Evolutionary conservation across 2,888 invertebrate species (phyloP), one percentile per base, ranked within the genome.

Genomic region (Latrodectus elegans): DNA sequence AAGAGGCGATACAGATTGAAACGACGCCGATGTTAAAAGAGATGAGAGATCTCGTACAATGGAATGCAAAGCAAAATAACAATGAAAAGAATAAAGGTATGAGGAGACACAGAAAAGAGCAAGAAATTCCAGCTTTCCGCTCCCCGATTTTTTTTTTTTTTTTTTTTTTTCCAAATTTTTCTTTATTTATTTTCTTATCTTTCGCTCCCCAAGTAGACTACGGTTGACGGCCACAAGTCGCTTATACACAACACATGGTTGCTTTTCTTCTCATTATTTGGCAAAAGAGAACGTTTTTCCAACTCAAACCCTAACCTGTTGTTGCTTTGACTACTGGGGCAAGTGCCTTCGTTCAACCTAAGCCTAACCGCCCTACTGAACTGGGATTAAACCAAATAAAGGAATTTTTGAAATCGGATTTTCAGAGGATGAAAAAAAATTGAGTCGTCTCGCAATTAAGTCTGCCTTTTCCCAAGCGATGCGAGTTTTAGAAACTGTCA

Each of bases 191-290:
- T 65, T 4, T 8, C 26, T 64, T 17, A 12, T 51, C 52, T 14
- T 26, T 52, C 51, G 17, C 22, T 75, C 60, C 17, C 38, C 26
- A 53, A 67, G 73, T 65, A 17, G 64, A 49, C n/a, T 53, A 67
- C 67, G 81, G 53, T 26, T 73, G 73, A 73, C 53, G 81, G 52
- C 75, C 68, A 55, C 68, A 75, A 60, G 75, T 82, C 68, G 75
- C 81, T 82, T 82, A 82, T 55, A 75, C 75, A 82, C 75, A 68
- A 75, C 75, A 82, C 75, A 68, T 75, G 82, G 81, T 51, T 73
- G 81, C n/a, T 60, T 70, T 51, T 10, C 70, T 14, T 52, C 83
- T 76, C 64, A 70, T 76, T 71, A 76, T 71, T 83, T 64, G 60
- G n/a, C 71, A 60, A 75, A 74, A 82, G 49, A 74, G 76, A 52